Evolutionary conservation across 1,140 invertebrate species (phyloP).

Genomic region (Microvelia longipes): DNA sequence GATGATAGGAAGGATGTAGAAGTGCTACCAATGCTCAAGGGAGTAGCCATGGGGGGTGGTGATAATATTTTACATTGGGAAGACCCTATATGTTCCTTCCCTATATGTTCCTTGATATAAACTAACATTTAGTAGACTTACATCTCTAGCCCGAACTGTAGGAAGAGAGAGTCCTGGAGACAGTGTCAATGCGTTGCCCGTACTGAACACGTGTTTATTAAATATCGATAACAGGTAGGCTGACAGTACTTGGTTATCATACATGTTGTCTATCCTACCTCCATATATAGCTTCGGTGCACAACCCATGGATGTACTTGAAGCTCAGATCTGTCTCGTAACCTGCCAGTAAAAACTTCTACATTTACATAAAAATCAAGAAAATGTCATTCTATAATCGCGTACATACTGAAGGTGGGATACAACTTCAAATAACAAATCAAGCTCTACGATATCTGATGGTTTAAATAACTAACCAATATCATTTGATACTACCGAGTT

Average conservation of each 20-base stretch:
- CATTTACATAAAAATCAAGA: background rate
- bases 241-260: slow-evolving; percentile 56
- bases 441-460: background rate
- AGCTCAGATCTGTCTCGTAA: slow-evolving; percentile 35
- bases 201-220: slow-evolving; percentile 36
- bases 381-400: background rate
- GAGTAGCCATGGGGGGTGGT: too few relatives aligned
- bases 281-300: slow-evolving; percentile 74
- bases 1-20: too few relatives aligned
- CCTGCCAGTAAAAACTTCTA: slow-evolving; percentile 7
- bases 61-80: too few relatives aligned
- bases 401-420: background rate
- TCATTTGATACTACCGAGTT: too few relatives aligned
- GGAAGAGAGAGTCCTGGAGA: slow-evolving; percentile 35
- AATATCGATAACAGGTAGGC: slow-evolving; percentile 64
- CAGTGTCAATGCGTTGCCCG: slow-evolving; percentile 33
- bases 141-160: slow-evolving; percentile 34
- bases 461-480: background rate
- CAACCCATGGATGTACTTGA: slow-evolving; percentile 65
- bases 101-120: too few relatives aligned
- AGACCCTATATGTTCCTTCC: too few relatives aligned
- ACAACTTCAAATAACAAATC: background rate
- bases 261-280: slow-evolving; percentile 65
- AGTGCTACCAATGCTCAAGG: too few relatives aligned
- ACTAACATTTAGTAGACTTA: too few relatives aligned